A percentile compares a stretch with the other conserved stretches of the same genome.
phyloP scores from a whole-genome alignment of 2,113 vertebrate species.

The Hylia prasina region DNA sequence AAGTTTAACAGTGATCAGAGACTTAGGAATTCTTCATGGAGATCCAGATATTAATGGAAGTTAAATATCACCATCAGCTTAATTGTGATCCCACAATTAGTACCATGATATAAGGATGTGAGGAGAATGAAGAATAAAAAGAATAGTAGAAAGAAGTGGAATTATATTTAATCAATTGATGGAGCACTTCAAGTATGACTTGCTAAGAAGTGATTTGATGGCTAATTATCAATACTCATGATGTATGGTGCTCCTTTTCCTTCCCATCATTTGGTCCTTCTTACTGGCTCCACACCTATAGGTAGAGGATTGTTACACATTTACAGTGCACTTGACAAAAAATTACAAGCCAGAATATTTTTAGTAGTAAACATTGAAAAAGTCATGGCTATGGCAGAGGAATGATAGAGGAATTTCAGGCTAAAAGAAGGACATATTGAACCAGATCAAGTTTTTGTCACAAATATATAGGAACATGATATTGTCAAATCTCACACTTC shows the following conservation, averaged over 20 bases:
- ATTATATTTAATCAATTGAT: not conserved
- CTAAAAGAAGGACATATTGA: not conserved
- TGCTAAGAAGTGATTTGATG: not conserved
- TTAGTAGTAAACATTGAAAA: not conserved
- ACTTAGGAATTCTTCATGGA: not conserved
- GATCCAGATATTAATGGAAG: not conserved
- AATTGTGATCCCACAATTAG: not conserved
- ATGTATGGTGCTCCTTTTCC: not conserved
- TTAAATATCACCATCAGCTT: not conserved
- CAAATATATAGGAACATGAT: not conserved
- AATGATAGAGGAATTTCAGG: not conserved
- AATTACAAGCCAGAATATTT: not conserved
- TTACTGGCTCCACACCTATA: not conserved
- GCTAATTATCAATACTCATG: not conserved
- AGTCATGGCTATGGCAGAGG: not conserved
- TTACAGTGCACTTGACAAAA: not conserved
- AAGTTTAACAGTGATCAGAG: not conserved
- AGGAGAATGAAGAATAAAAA: not conserved
- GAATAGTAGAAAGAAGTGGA: not conserved
- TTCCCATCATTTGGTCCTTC: not conserved
- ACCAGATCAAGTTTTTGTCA: not conserved
- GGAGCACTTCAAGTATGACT: not conserved
- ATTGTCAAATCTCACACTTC: not conserved
- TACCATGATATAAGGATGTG: not conserved
- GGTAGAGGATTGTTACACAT: not conserved